Percentiles rank a stretch among this genome's conserved stretches.
Evolutionary conservation across 2,888 invertebrate species (phyloP).

Genomic region (Caenorhabditis macrosperma): DNA sequence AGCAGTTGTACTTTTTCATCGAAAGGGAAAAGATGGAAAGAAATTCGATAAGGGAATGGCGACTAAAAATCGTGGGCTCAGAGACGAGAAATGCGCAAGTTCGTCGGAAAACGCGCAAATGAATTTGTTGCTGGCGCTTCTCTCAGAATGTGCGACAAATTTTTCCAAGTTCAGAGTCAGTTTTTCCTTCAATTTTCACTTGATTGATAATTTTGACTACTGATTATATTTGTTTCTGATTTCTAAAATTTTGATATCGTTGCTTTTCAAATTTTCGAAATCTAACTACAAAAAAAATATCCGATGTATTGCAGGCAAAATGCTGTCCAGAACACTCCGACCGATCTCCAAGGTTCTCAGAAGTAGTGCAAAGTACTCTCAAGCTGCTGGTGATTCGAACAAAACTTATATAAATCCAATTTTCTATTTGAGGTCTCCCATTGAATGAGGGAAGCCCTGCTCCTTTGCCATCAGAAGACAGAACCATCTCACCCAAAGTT

Average conservation of each 20-base stretch:
- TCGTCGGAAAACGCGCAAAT: slow-evolving; percentile 3
- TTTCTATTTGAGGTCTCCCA: slow-evolving; percentile 62
- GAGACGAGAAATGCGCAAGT: slow-evolving; percentile 41
- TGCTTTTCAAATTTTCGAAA: background rate
- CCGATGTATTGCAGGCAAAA: slow-evolving; percentile 31
- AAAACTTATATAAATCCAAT: background rate
- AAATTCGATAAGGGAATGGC: slow-evolving; percentile 54
- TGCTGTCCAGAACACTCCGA: slow-evolving; percentile 53
- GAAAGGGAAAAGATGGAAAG: slow-evolving; percentile 32
- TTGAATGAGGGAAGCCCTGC: slow-evolving; percentile 66
- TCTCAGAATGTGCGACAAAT: background rate
- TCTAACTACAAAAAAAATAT: background rate
- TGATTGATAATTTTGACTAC: background rate
- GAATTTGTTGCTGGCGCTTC: background rate
- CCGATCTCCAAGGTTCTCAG: slow-evolving; percentile 47
- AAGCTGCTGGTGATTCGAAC: slow-evolving; percentile 44
- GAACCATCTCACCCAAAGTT: slow-evolving; percentile 72
- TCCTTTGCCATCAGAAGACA: slow-evolving; percentile 68
- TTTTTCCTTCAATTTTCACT: slow-evolving; percentile 4
- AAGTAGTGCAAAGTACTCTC: slow-evolving; percentile 46
- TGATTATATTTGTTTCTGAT: slow-evolving; percentile 3
- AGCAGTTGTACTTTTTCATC: slow-evolving; percentile 18
- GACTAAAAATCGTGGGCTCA: slow-evolving; percentile 51
- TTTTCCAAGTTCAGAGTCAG: too few relatives aligned
- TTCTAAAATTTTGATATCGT: background rate